Percentiles rank a stretch among this genome's conserved stretches.
phyloP scores from a whole-genome alignment of 2,113 vertebrate species.

The Miniopterus natalensis region DNA sequence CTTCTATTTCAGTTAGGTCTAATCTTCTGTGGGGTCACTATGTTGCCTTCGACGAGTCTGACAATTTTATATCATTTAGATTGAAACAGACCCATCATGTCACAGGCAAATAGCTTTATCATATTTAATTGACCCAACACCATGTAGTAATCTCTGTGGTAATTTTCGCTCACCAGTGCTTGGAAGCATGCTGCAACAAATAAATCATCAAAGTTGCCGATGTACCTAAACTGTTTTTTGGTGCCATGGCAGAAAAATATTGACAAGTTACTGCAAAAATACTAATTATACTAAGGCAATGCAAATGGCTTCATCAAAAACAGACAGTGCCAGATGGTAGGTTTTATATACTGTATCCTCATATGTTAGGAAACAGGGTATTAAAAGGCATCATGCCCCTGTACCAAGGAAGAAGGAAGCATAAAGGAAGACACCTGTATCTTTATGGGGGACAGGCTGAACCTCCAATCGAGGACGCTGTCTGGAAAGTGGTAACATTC shows the following conservation, averaged over 20 bases:
- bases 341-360: constrained; percentile 77
- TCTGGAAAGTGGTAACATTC: neutral
- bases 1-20: constrained; percentile 73
- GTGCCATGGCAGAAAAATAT: constrained; percentile 68
- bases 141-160: constrained; percentile 82
- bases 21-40: constrained; percentile 66
- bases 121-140: constrained; percentile 79
- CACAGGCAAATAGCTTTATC: constrained; percentile 69
- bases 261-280: constrained; percentile 67
- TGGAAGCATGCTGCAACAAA: constrained; percentile 72
- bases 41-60: constrained; percentile 65
- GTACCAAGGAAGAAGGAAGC: constrained; percentile 20
- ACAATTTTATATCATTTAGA: constrained; percentile 73
- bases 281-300: constrained; percentile 82
- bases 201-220: constrained; percentile 73
- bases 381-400: constrained; percentile 71
- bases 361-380: constrained; percentile 65
- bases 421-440: neutral
- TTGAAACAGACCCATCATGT: constrained; percentile 73
- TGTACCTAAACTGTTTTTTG: constrained; percentile 61
- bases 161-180: constrained; percentile 75
- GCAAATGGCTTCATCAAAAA: constrained; percentile 79
- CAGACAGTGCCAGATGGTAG: constrained; percentile 79
- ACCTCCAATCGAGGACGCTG: neutral
- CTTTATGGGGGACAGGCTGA: neutral